These are phyloP conservation scores for silkworm (Bombyx mori) DNA, from an alignment of 1,140 invertebrate genomes.

Conservation along the genomic window ASM3026992v2 NC_085125.1:5314501-5315000, in stretches of 20 bases:
- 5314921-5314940: too few relatives aligned
- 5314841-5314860: slow-evolving; percentile 15
- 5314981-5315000: too few relatives aligned
- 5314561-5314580: slow-evolving; percentile 55
- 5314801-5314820: slow-evolving; percentile 1
- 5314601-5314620: slow-evolving; percentile 35
- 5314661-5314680: slow-evolving; percentile 33
- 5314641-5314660: slow-evolving; percentile 32
- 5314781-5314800: not conserved
- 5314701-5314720: slow-evolving; percentile 67
- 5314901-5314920: not conserved
- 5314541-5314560: slow-evolving; percentile 63
- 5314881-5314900: not conserved
- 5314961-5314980: too few relatives aligned
- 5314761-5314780: slow-evolving; percentile 62
- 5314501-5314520: slow-evolving; percentile 58
- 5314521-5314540: slow-evolving; percentile 62
- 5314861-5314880: not conserved
- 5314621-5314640: slow-evolving; percentile 43
- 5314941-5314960: too few relatives aligned
- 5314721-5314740: slow-evolving; percentile 48
- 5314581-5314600: slow-evolving; percentile 47
- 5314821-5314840: slow-evolving; percentile 16
- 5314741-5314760: slow-evolving; percentile 44
- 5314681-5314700: slow-evolving; percentile 60